Evolutionary conservation across 1,140 invertebrate genomes (phyloP), one percentile per base, ranked within the genome.

Genomic region (Scaptodrosophila lebanonensis): DNA sequence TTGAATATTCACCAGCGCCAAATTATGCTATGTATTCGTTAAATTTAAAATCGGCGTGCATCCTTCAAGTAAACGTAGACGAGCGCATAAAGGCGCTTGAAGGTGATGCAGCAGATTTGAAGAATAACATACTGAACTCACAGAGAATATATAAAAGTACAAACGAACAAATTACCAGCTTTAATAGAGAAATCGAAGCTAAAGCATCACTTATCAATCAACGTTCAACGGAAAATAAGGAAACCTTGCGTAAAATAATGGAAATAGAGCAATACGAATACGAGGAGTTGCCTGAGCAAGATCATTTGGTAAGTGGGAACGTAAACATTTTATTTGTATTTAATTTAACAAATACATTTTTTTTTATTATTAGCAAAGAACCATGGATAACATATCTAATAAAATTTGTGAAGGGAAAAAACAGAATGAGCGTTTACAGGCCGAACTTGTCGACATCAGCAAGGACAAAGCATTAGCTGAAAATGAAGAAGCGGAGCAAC

Each of bases 1-100:
- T 84, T 0, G 79, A 84, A 18, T 84, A 75, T 47, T 57, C 42
- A 25, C 69, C 79, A 13, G 90, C 89, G 66, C 93, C 93, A 5
- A 89, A 91, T 83, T 94, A 93, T 85, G 90, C 90, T 66, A 90
- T 89, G 58, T 94, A 94, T 75, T 89, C 91, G 6, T 88, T 88
- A 15, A 66, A 60, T 16, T 88, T 88, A 29, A 52, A 75, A 8
- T 71, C 73, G 4, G 87, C 88, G 0, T 87, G 88, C 29, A 92
- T 82, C 77, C 89, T 94, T 56, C 91, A 93, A 86, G 89, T 91
- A 33, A 91, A 92, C 64, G 90, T 90, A 0, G 87, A 86, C 25
- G 91, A 93, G 57, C 86, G 89, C 12, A 90, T 91, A 32, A 85
- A 52, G 0, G 65, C 82, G 33, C 45, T 85, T 3, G 50, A 79